These are phyloP conservation scores for Crotalus horridus DNA, from an alignment of 2,113 vertebrate genomes.

Conservation along the genomic window DNA sequence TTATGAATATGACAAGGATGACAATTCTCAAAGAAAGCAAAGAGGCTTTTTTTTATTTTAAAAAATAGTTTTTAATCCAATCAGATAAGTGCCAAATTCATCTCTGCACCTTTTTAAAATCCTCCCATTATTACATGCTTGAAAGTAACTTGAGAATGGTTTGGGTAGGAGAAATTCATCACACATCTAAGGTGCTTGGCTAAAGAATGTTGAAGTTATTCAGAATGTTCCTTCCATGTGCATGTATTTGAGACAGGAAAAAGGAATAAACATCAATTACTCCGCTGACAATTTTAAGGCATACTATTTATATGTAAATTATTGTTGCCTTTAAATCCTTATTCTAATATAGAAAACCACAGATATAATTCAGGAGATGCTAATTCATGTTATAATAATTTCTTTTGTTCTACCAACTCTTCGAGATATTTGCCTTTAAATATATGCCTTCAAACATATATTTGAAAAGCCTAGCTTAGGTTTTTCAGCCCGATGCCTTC, in stretches of 20 bases:
- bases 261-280: neutral
- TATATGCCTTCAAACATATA: neutral
- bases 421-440: neutral
- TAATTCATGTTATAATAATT: neutral
- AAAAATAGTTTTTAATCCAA: neutral
- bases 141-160: neutral
- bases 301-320: neutral
- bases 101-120: neutral
- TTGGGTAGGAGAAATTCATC: neutral
- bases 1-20: slow-evolving; percentile 25
- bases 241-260: neutral
- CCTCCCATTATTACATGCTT: neutral
- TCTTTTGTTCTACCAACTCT: neutral
- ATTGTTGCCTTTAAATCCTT: neutral
- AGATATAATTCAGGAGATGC: neutral
- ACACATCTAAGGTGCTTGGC: neutral
- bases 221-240: neutral
- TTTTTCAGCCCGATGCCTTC: neutral
- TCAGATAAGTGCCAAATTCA: neutral
- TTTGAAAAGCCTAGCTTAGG: neutral
- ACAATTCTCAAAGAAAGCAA: neutral
- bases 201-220: neutral
- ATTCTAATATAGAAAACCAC: neutral
- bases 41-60: neutral
- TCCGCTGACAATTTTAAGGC: neutral